Conservation (phyloP, 1,140 invertebrate genomes). For the Vanessa atalanta region DNA sequence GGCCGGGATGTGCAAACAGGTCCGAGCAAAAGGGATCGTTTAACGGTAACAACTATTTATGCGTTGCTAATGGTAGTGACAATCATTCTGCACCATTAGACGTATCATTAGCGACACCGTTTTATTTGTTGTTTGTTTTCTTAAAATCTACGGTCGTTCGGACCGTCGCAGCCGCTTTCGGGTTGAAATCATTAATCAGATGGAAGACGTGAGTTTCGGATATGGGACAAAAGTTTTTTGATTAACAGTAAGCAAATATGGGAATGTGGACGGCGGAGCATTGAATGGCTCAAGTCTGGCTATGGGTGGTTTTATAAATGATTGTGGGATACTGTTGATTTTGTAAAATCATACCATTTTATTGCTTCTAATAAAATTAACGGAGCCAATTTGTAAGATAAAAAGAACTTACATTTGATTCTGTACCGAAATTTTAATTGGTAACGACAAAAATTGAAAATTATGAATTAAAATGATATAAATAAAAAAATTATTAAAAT, state of each 20-base stretch:
- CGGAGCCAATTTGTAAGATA: not conserved
- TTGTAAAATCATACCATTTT: constrained; percentile 20
- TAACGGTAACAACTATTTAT: constrained; percentile 57
- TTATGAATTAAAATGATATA: too few species aligned
- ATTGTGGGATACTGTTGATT: constrained; percentile 28
- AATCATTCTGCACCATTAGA: constrained; percentile 74
- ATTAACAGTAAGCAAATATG: constrained; percentile 67
- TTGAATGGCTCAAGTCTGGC: constrained; percentile 24
- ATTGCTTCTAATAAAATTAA: not conserved
- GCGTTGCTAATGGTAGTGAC: constrained; percentile 62
- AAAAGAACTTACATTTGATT: too few species aligned
- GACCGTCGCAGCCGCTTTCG: constrained; percentile 51
- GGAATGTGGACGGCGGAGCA: constrained; percentile 40
- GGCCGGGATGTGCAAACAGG: constrained; percentile 67
- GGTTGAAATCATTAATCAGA: constrained; percentile 71
- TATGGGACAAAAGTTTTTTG: constrained; percentile 66
- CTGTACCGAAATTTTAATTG: too few species aligned
- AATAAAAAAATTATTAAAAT: too few species aligned
- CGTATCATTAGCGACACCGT: constrained; percentile 66
- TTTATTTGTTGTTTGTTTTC: constrained; percentile 71
- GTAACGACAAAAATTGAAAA: too few species aligned
- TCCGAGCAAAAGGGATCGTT: constrained; percentile 56
- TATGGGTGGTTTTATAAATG: constrained; percentile 27
- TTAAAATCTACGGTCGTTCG: constrained; percentile 52
- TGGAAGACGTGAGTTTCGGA: constrained; percentile 46